Conservation (phyloP, 2,113 vertebrate species). For the Pelecanus crispus region DNA sequence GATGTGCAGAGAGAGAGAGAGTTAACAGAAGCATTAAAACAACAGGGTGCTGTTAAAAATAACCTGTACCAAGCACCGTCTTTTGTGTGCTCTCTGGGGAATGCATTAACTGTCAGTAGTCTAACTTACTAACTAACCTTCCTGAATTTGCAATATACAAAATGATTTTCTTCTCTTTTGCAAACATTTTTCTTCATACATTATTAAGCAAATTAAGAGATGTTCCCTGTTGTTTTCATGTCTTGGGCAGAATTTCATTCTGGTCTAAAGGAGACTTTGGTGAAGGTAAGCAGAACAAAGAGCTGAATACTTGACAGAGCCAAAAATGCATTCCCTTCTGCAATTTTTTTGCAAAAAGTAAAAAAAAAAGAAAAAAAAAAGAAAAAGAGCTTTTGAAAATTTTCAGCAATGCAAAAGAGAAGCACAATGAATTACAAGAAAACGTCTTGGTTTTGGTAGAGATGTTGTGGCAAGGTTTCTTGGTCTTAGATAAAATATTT, state of each 20-base stretch:
- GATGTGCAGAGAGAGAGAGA: neutral
- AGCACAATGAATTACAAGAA: neutral
- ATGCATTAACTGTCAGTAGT: neutral
- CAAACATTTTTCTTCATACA: neutral
- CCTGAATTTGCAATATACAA: neutral
- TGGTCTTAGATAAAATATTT: neutral
- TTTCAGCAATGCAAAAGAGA: neutral
- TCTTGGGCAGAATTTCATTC: neutral
- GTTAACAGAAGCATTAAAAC: neutral
- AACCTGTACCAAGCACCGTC: neutral
- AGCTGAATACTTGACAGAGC: neutral
- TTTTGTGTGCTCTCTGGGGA: neutral
- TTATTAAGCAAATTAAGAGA: neutral
- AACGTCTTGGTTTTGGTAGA: neutral
- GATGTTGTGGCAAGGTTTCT: neutral
- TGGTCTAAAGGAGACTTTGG: neutral
- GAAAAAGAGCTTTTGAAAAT: neutral
- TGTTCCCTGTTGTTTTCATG: neutral
- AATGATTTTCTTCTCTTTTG: neutral
- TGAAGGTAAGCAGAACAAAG: neutral
- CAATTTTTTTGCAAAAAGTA: no score
- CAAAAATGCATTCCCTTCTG: neutral
- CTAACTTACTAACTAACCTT: neutral
- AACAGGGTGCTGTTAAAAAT: neutral
- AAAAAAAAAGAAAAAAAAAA: neutral